A percentile compares a stretch with the other conserved stretches of the same genome.
phyloP scores from a whole-genome alignment of 2,888 invertebrate genomes.

The Dioctria rufipes region DNA sequence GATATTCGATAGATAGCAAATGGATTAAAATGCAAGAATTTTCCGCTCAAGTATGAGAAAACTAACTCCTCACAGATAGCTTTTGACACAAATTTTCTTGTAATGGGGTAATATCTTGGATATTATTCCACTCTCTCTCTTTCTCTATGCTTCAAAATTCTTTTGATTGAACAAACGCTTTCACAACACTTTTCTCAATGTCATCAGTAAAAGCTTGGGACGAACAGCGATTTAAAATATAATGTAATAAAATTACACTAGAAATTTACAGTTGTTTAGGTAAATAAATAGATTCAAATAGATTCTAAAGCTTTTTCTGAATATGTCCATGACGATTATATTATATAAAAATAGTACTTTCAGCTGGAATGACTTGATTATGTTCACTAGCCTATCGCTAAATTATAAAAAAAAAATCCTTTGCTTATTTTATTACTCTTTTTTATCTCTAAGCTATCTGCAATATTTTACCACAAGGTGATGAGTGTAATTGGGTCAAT shows the following conservation, averaged over 20 bases:
- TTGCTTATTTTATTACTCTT: conserved; percentile 12
- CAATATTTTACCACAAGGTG: conserved; percentile 10
- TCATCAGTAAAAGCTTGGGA: conserved; percentile 1
- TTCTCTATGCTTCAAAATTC: too few species aligned
- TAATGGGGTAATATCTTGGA: too few species aligned
- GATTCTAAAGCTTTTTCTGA: conserved; percentile 15
- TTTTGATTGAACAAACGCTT: too few species aligned
- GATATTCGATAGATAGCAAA: too few species aligned
- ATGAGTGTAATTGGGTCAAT: conserved; percentile 38
- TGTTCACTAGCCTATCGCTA: conserved; percentile 21
- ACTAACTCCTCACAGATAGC: too few species aligned
- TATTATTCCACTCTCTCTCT: too few species aligned
- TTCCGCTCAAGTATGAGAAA: too few species aligned
- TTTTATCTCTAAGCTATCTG: conserved; percentile 11
- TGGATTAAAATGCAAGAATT: too few species aligned
- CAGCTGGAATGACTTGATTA: conserved; percentile 41
- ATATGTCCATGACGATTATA: conserved; percentile 12
- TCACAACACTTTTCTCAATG: too few species aligned
- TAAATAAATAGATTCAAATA: conserved; percentile 19
- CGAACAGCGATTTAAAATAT: conserved; percentile 30
- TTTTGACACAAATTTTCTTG: too few species aligned
- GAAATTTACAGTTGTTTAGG: conserved; percentile 15
- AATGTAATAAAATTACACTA: not conserved
- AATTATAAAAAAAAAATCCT: not conserved
- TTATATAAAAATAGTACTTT: conserved; percentile 36